Conservation (phyloP, 2,113 vertebrate genomes). For the Genyomyrus donnyi region DNA sequence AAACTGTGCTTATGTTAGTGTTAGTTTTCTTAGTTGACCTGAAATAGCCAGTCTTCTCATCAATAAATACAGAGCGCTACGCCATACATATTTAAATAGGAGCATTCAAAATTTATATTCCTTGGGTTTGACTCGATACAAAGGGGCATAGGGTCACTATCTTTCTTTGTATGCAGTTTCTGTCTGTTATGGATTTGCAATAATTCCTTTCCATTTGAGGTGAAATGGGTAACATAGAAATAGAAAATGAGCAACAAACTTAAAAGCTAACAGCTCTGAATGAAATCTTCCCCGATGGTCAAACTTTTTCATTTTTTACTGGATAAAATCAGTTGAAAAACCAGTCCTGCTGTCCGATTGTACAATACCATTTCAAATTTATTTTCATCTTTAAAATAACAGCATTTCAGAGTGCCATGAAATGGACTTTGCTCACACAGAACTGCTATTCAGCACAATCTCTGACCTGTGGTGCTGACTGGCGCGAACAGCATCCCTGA, state of each 20-base stretch:
- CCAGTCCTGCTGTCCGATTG: constrained; percentile 22
- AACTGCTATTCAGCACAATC: constrained; percentile 38
- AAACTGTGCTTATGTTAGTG: constrained; percentile 23
- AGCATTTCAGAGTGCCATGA: constrained; percentile 52
- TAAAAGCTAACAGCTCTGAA: neutral
- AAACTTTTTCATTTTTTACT: neutral
- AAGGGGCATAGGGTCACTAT: neutral
- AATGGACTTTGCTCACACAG: constrained; percentile 46
- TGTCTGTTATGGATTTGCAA: neutral
- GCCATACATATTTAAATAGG: constrained; percentile 42
- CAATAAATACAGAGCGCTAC: constrained; percentile 23
- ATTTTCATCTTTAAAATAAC: constrained; percentile 43
- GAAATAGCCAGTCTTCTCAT: constrained; percentile 37
- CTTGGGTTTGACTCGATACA: constrained; percentile 16
- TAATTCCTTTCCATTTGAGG: neutral
- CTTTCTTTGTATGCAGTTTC: neutral
- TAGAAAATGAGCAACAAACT: neutral
- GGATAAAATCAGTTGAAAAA: neutral
- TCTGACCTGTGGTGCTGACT: constrained; percentile 16
- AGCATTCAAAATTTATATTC: constrained; percentile 48
- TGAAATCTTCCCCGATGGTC: neutral
- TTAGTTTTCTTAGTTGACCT: constrained; percentile 20
- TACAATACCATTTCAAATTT: constrained; percentile 40
- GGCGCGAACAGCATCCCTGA: constrained; percentile 22
- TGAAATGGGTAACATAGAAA: neutral